Percentiles rank a stretch among this genome's conserved stretches.
These are phyloP conservation scores for Apaloderma vittatum DNA, from an alignment of 2,113 vertebrate genomes.

Conservation along the genomic window DNA sequence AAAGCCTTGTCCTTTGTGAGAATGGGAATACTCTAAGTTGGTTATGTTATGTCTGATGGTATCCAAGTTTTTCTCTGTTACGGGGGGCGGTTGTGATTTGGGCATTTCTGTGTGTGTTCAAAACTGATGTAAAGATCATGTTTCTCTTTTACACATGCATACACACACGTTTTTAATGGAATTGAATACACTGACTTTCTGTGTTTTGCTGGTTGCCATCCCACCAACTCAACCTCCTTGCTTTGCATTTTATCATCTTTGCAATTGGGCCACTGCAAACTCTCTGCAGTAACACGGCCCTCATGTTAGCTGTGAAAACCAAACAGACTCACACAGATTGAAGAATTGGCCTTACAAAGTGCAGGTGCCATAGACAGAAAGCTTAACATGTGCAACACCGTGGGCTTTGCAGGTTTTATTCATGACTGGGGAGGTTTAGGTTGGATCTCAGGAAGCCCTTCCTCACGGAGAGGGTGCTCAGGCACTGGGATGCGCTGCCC, in stretches of 20 bases:
- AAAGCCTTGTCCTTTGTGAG: neutral
- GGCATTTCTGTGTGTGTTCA: neutral
- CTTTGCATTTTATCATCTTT: neutral
- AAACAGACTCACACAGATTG: neutral
- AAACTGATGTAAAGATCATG: neutral
- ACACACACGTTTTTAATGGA: neutral
- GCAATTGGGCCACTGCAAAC: neutral
- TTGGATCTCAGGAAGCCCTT: too few species aligned
- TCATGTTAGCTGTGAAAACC: neutral
- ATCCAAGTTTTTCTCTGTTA: neutral
- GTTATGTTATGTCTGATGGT: neutral
- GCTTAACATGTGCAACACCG: fast-evolving
- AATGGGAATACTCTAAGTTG: neutral
- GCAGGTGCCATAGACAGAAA: fast-evolving
- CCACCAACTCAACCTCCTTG: neutral
- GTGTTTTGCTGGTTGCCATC: neutral
- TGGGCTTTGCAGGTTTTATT: neutral
- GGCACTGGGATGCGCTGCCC: too few species aligned
- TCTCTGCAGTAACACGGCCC: neutral
- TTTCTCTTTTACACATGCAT: neutral
- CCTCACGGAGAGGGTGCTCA: too few species aligned
- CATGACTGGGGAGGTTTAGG: neutral
- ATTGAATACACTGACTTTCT: neutral
- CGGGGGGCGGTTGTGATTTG: neutral
- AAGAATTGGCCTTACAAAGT: neutral